Conservation (phyloP, 2,888 invertebrate species). For the Orchesellides sinensis region DNA sequence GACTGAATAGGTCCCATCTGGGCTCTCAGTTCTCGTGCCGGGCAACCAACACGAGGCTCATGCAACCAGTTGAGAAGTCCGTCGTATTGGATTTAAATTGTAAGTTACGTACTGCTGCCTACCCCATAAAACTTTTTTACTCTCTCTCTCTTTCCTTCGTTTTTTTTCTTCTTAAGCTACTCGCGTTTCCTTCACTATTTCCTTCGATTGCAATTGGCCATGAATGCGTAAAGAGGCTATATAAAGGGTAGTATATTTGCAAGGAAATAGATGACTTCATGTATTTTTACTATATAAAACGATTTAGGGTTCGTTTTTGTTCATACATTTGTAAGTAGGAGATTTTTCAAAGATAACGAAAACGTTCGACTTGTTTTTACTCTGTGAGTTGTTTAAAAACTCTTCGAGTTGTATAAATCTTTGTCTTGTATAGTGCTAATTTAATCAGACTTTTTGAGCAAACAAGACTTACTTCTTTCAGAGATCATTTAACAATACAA, state of each 20-base stretch:
- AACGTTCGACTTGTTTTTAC: not conserved
- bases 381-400: not conserved
- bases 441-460: slow-evolving; percentile 66
- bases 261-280: slow-evolving; percentile 15
- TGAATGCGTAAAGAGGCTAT: slow-evolving; percentile 52
- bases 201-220: slow-evolving; percentile 39
- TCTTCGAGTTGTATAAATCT: slow-evolving; percentile 54
- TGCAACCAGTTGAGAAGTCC: slow-evolving; percentile 73
- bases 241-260: not conserved
- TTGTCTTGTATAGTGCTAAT: slow-evolving; percentile 58
- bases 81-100: slow-evolving; percentile 73
- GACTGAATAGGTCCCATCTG: slow-evolving; percentile 73
- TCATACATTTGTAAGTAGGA: slow-evolving; percentile 4
- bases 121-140: slow-evolving; percentile 16
- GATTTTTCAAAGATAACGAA: not conserved
- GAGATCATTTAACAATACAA: slow-evolving; percentile 43
- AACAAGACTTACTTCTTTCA: slow-evolving; percentile 41
- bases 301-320: no score
- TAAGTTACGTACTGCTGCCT: slow-evolving; percentile 67
- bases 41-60: slow-evolving; percentile 73
- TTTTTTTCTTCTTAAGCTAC: slow-evolving; percentile 15
- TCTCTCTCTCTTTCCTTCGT: not conserved
- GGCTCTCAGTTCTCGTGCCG: slow-evolving; percentile 74
- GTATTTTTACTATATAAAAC: no score
- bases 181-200: slow-evolving; percentile 15